These are phyloP conservation scores for Ectemnius continuus DNA, from an alignment of 2,888 invertebrate species.

Conservation along the genomic window DNA sequence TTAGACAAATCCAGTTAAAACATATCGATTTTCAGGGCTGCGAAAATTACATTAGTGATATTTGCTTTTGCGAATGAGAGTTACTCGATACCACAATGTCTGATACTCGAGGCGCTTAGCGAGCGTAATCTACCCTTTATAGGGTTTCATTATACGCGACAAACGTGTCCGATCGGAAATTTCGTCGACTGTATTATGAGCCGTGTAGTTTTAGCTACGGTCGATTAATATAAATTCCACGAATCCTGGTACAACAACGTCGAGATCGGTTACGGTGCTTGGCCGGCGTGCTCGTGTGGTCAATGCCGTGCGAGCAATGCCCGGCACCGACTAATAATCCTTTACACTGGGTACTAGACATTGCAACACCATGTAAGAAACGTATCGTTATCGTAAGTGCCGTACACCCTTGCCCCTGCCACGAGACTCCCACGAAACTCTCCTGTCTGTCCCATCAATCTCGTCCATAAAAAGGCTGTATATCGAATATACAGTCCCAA, in stretches of 20 bases:
- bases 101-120: not conserved
- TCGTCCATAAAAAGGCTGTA: too few relatives aligned
- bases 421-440: slow-evolving; percentile 28
- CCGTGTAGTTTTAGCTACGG: slow-evolving; percentile 20
- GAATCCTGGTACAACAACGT: slow-evolving; percentile 35
- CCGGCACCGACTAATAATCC: slow-evolving; percentile 31
- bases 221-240: slow-evolving; percentile 46
- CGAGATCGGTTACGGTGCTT: slow-evolving; percentile 42
- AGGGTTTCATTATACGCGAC: not conserved
- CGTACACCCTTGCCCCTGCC: slow-evolving; percentile 40
- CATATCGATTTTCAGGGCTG: too few relatives aligned
- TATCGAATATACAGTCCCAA: too few relatives aligned
- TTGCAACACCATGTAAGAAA: slow-evolving; percentile 54
- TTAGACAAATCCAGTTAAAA: too few relatives aligned
- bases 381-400: slow-evolving; percentile 51
- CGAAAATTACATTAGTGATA: not conserved
- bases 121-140: slow-evolving; percentile 4
- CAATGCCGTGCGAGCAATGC: slow-evolving; percentile 40
- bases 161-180: slow-evolving; percentile 12
- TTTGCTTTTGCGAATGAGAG: not conserved
- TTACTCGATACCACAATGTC: not conserved
- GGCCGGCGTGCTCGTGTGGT: slow-evolving; percentile 1
- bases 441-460: not conserved
- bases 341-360: slow-evolving; percentile 17
- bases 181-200: slow-evolving; percentile 16